Base-by-base conservation (phyloP, 2,888 invertebrate genomes). In the Lasioglossum lativentre region DNA sequence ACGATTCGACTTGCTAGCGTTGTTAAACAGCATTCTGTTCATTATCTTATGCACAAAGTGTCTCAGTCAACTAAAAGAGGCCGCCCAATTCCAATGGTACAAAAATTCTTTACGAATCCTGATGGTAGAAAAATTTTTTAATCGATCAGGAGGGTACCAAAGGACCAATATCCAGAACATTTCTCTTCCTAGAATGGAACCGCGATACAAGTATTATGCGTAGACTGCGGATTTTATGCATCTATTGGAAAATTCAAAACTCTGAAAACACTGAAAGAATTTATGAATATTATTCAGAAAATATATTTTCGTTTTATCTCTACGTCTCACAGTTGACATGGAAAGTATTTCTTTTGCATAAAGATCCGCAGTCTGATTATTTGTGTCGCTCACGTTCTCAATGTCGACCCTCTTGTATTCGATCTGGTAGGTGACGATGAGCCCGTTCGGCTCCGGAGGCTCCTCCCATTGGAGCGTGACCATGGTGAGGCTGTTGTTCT, bases 361-460 rank as follows among this genome's bases (percentile, higher is more conserved):
- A 52, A 10, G 23, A 10, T n/a, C 8, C 52, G 10, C 52, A 52
- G 52, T n/a, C 10, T n/a, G 10, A 52, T 52, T n/a, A 52, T 66
- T 6, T 34, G 14, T 66, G 30, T 12, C 16, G 95, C 96, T 96
- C 93, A 97, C 97, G 94, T 97, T 96, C 93, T 96, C 96, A 70
- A 97, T 96, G 83, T 97, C 97, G 42, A 97, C 96, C 77, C 96
- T 96, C 86, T 96, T 96, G 93, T 98, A 98, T 89, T 97, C 96
- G 78, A 99, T 97, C 86, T 97, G 96, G 95, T 99, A 99, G 0
- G 97, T 97, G 68, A 98, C 96, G 72, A 99, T 97, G 83, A 97
- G 96, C 2, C 99, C 99, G 95, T 99, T 99, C 0, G 99, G 99
- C 86, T 97, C 95, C 38, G 94, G 91, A 0, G 99, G 99, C 90